Percentiles rank a stretch among this genome's conserved stretches.
phyloP scores from a whole-genome alignment of 1,140 invertebrate genomes.

The Elymnias hypermnestra region DNA sequence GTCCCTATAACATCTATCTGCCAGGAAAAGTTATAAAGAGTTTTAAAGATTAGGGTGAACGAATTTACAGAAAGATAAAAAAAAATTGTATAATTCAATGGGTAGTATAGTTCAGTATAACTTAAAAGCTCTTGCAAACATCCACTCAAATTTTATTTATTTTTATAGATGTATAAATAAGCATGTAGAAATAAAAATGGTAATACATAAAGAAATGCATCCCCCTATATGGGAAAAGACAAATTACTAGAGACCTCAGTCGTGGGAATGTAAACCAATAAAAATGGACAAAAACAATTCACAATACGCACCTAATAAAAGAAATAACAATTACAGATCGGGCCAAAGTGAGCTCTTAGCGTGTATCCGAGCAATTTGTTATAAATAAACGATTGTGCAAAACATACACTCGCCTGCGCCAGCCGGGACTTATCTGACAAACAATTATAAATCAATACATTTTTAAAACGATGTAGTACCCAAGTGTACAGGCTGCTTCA shows the following conservation, averaged over 20 bases:
- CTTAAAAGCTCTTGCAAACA: no score
- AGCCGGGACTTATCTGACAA: conserved; percentile 23
- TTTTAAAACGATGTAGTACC: conserved; percentile 32
- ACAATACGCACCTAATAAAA: conserved; percentile 16
- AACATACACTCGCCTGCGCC: conserved; percentile 23
- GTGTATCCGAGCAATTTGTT: conserved; percentile 36
- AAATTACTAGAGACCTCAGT: conserved; percentile 8
- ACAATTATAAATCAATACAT: conserved; percentile 60
- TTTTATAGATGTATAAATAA: no score
- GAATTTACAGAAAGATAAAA: no score
- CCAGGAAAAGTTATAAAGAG: no score
- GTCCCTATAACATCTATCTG: no score
- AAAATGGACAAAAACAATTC: conserved; percentile 23
- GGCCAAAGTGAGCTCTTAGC: conserved; percentile 18
- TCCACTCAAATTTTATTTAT: no score
- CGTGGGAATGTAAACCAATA: conserved; percentile 28
- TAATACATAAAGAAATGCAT: not conserved
- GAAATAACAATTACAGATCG: conserved; percentile 19
- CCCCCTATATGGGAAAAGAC: not conserved
- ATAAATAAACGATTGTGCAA: conserved; percentile 39
- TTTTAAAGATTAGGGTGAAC: no score
- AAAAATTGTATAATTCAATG: no score
- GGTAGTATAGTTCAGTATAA: no score
- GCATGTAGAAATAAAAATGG: not conserved
- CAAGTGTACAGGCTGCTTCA: conserved; percentile 26